Percentiles rank a stretch among this genome's conserved stretches.
phyloP scores from a whole-genome alignment of 53 echinoderm and acorn worm genomes.

The Crossaster papposus region DNA sequence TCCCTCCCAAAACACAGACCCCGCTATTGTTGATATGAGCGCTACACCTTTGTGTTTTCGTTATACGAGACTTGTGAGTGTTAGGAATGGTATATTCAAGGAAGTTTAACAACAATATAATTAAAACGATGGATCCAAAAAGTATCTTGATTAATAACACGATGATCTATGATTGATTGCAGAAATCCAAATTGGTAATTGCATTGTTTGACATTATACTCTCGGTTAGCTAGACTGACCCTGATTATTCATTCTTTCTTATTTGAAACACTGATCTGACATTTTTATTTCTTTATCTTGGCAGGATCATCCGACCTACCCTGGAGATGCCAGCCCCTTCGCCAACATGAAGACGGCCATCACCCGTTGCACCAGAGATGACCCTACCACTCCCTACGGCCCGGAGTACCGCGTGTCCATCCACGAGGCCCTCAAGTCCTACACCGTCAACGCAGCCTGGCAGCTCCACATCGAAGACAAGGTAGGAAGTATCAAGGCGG shows the following conservation, averaged over 20 bases:
- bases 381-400: conserved; percentile 45
- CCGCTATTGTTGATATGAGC: too few relatives aligned
- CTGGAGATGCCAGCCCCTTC: conserved; percentile 40
- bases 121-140: too few relatives aligned
- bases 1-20: too few relatives aligned
- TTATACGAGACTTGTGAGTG: too few relatives aligned
- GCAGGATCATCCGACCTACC: conserved; percentile 55
- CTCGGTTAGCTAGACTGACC: too few relatives aligned
- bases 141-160: neutral
- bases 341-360: conserved; percentile 51
- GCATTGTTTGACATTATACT: too few relatives aligned
- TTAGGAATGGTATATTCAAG: too few relatives aligned
- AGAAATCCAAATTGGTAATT: neutral
- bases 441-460: conserved; percentile 59
- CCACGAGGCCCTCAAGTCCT: conserved; percentile 39
- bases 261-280: neutral
- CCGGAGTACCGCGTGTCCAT: conserved; percentile 52
- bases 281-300: neutral
- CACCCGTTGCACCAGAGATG: conserved; percentile 47
- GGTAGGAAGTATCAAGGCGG: conserved; percentile 31
- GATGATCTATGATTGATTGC: too few relatives aligned
- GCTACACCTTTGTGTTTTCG: too few relatives aligned
- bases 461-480: conserved; percentile 42
- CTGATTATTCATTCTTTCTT: too few relatives aligned
- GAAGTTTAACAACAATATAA: too few relatives aligned